Conservation (phyloP, 2,113 vertebrate species). For the Microcebus tavaratra region DNA sequence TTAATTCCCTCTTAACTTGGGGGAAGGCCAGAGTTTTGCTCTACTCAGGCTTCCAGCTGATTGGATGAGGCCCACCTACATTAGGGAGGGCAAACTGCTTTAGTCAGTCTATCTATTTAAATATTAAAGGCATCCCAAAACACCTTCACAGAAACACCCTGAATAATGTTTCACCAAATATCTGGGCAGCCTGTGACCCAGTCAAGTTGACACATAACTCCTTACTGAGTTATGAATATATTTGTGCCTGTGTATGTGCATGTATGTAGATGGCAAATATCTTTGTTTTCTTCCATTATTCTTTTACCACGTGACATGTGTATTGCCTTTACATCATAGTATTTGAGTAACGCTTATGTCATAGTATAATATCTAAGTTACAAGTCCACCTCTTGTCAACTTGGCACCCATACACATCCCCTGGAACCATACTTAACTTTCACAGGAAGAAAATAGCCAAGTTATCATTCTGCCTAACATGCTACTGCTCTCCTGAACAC, state of each 20-base stretch:
- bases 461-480: not conserved
- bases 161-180: not conserved
- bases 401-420: not conserved
- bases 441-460: not conserved
- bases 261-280: not conserved
- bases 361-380: not conserved
- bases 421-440: not conserved
- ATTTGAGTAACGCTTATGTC: not conserved
- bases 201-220: not conserved
- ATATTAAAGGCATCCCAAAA: not conserved
- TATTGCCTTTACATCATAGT: not conserved
- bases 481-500: not conserved
- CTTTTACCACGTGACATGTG: no score
- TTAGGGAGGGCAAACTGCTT: not conserved
- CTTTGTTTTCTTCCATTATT: not conserved
- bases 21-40: not conserved
- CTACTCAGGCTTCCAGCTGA: not conserved
- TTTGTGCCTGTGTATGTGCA: not conserved
- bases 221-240: not conserved
- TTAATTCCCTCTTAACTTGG: not conserved
- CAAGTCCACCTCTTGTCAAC: not conserved
- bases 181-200: not conserved
- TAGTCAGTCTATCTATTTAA: not conserved
- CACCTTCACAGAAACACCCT: not conserved
- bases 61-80: not conserved